These are phyloP conservation scores for Lophius americanus DNA, from an alignment of 2,797 vertebrate species.

Conservation along the genomic window DNA sequence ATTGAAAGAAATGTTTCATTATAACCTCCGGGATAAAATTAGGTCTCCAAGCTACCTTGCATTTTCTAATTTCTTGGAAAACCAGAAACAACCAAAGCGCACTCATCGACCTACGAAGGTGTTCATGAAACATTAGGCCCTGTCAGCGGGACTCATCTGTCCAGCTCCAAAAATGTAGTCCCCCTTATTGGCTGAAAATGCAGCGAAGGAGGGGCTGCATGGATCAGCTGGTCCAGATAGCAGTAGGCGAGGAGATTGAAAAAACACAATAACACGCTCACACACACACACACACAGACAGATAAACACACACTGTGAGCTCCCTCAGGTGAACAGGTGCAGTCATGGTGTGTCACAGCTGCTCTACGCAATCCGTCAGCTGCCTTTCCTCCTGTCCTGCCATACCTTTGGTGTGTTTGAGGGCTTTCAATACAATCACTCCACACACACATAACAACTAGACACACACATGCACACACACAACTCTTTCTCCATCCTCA, in stretches of 20 bases:
- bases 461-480: constrained; percentile 27
- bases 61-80: constrained; percentile 2
- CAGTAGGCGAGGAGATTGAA: constrained; percentile 69
- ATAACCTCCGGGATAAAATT: constrained; percentile 1
- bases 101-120: constrained; percentile 12
- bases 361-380: constrained; percentile 71
- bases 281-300: constrained; percentile 42
- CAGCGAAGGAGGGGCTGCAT: constrained; percentile 8
- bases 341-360: constrained; percentile 71
- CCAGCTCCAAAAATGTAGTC: constrained; percentile 70
- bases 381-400: constrained; percentile 75
- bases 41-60: neutral
- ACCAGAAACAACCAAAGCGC: no score
- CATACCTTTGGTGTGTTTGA: constrained; percentile 45
- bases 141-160: constrained; percentile 59
- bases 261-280: constrained; percentile 58
- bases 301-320: constrained; percentile 61
- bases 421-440: constrained; percentile 37
- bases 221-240: constrained; percentile 67
- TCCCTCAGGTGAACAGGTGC: constrained; percentile 81
- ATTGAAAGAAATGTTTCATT: neutral
- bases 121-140: constrained; percentile 64
- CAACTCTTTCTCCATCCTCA: constrained; percentile 21
- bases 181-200: constrained; percentile 63
- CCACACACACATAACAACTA: constrained; percentile 21